Percentiles rank a stretch among this genome's conserved stretches.
Conservation (phyloP, 2,113 vertebrate genomes). For the Triplophysa dalaica region DNA sequence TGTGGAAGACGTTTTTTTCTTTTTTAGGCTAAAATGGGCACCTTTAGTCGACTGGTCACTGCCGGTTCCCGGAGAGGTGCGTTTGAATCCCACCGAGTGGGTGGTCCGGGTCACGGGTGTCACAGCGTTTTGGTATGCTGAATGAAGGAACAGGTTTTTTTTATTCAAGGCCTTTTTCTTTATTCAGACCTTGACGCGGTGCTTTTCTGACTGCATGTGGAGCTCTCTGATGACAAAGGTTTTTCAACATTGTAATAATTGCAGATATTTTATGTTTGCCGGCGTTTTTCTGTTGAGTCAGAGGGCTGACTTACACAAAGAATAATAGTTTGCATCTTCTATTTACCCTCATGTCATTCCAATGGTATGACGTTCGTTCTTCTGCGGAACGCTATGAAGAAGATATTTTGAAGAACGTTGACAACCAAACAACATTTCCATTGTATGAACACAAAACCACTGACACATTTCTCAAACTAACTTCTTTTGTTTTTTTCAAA, state of each 20-base stretch:
- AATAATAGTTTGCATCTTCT: too few relatives aligned
- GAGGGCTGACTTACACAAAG: too few relatives aligned
- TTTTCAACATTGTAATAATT: slow-evolving; percentile 1
- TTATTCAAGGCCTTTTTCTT: slow-evolving; percentile 19
- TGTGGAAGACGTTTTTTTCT: slow-evolving; percentile 67
- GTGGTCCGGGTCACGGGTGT: slow-evolving; percentile 26
- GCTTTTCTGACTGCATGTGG: slow-evolving; percentile 16
- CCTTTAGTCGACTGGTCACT: slow-evolving; percentile 64
- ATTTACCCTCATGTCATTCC: too few relatives aligned
- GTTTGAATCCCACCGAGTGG: slow-evolving; percentile 54
- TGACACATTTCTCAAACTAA: too few relatives aligned
- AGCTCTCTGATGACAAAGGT: slow-evolving; percentile 3
- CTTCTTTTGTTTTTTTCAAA: too few relatives aligned
- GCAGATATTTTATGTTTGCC: background rate
- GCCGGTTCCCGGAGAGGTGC: slow-evolving; percentile 66
- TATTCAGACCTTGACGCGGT: background rate
- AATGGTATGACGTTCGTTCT: too few relatives aligned
- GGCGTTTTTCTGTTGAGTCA: too few relatives aligned
- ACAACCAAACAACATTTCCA: too few relatives aligned
- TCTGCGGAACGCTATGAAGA: too few relatives aligned
- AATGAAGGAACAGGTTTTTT: slow-evolving; percentile 13
- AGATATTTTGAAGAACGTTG: too few relatives aligned
- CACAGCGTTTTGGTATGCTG: slow-evolving; percentile 27
- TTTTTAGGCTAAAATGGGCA: slow-evolving; percentile 60
- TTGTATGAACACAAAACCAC: too few relatives aligned